Evolutionary conservation across 2,888 invertebrate genomes (phyloP).

Genomic region (Caenorhabditis doughertyi): DNA sequence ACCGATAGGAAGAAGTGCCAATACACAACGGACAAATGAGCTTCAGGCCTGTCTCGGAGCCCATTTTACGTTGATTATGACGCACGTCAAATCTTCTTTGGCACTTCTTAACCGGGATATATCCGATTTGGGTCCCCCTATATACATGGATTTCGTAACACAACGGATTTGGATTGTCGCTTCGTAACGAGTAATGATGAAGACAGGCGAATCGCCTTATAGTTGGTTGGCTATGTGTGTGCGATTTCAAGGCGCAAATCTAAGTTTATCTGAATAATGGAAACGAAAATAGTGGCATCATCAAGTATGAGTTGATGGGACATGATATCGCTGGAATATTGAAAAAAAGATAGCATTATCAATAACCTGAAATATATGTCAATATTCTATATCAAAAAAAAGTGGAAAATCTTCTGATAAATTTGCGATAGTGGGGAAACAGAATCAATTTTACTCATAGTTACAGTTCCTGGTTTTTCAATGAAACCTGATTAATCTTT

Average conservation of each 20-base stretch:
- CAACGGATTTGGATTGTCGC: constrained; percentile 28
- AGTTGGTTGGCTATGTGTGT: too few relatives aligned
- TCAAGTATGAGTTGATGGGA: too few relatives aligned
- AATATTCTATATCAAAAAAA: not conserved
- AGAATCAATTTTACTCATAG: too few relatives aligned
- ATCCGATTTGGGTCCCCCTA: constrained; percentile 10
- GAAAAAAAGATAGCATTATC: not conserved
- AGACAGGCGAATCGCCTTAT: not conserved
- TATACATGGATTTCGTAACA: constrained; percentile 28
- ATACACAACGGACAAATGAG: constrained; percentile 32
- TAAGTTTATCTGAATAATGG: too few relatives aligned
- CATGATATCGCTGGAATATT: not conserved
- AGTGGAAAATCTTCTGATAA: not conserved
- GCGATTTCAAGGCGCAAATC: too few relatives aligned
- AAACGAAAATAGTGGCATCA: not conserved
- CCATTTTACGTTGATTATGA: constrained; percentile 49
- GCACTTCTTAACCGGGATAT: constrained; percentile 34
- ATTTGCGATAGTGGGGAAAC: too few relatives aligned
- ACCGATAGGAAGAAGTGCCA: not conserved
- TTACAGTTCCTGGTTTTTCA: too few relatives aligned
- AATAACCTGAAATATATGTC: too few relatives aligned
- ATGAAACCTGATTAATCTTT: too few relatives aligned
- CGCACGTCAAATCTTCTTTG: constrained; percentile 57
- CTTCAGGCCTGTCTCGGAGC: constrained; percentile 3
- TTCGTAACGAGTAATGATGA: not conserved